Evolutionary conservation across 2,797 vertebrate species (phyloP), one percentile per base, ranked within the genome.

Genomic region (Notamacropus eugenii): DNA sequence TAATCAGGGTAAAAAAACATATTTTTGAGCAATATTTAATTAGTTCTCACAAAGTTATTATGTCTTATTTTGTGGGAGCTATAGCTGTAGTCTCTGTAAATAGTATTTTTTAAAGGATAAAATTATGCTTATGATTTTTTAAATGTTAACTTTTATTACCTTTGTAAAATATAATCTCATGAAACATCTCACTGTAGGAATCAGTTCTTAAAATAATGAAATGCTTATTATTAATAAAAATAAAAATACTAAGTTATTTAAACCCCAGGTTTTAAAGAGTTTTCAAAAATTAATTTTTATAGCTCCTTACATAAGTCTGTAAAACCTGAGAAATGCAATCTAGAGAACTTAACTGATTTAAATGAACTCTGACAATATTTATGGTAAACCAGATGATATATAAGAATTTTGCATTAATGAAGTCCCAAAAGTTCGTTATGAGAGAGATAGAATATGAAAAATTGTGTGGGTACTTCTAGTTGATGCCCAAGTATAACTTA

Each of bases 1-100:
- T 55, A 95, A 0, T 90, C 11, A 2, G 46, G 16, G 27, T 52
- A 5, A 3, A 46, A 67, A 27, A 94, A 91, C 57, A 6, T 50
- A 94, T 67, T 93, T 93, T 95, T 94, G 34, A 96, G 92, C 54
- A 96, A 52, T 96, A 58, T 91, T 95, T 52, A 95, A 91, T 82
- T 93, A 93, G 0, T 1, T 91, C 5, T 95, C 58, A 52, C 74
- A 1, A 94, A 93, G 93, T 5, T 90, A 62, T 62, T 92, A 95
- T 92, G 94, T 91, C 10, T 92, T 31, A 96, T 92, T 91, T 8
- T 97, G 27, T 96, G 52, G 4, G 52, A 59, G 55, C 31, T 91
- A 19, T 95, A 50, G 9, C 93, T 95, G 31, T 1, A 19, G 22
- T 90, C 46, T 95, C 28, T 95, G 34, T 93, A 94, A 95, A 58